These are phyloP conservation scores for Nansenia antarctica DNA, from an alignment of 2,113 vertebrate genomes.

Conservation along the genomic window DNA sequence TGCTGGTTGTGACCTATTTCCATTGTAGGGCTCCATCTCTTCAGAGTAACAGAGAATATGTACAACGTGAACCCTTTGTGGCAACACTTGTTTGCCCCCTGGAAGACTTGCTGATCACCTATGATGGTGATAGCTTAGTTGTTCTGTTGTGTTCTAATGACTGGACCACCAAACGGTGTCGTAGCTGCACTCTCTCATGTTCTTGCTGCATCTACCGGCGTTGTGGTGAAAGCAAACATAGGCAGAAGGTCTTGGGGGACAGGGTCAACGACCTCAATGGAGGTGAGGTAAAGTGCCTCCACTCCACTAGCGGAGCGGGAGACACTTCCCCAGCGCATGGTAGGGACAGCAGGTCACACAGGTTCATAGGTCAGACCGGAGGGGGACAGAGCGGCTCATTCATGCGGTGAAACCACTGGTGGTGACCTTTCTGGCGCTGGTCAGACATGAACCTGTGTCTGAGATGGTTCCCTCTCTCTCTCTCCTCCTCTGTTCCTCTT, in stretches of 20 bases:
- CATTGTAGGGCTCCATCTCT: neutral
- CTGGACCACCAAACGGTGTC: neutral
- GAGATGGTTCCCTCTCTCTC: neutral
- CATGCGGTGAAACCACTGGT: neutral
- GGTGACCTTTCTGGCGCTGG: slow-evolving; percentile 4
- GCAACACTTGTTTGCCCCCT: neutral
- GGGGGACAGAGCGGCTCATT: slow-evolving; percentile 8
- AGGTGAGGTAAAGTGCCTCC: too few species aligned
- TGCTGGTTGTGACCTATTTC: neutral
- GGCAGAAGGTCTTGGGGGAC: slow-evolving; percentile 20
- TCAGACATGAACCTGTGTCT: slow-evolving; percentile 4
- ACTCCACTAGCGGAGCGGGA: neutral
- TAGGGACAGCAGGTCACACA: neutral
- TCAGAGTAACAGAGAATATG: neutral
- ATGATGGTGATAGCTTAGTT: neutral
- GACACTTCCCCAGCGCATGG: neutral
- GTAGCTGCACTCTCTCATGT: slow-evolving; percentile 30
- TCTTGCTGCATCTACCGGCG: slow-evolving; percentile 44
- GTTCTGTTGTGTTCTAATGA: neutral
- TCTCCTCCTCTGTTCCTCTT: neutral
- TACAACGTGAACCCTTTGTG: neutral
- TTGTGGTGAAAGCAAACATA: slow-evolving; percentile 23
- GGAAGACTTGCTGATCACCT: neutral
- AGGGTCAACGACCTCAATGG: slow-evolving; percentile 25
- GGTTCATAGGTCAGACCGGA: slow-evolving; percentile 18